phyloP scores from a whole-genome alignment of 2,113 vertebrate genomes.

The Malurus elegans region DNA sequence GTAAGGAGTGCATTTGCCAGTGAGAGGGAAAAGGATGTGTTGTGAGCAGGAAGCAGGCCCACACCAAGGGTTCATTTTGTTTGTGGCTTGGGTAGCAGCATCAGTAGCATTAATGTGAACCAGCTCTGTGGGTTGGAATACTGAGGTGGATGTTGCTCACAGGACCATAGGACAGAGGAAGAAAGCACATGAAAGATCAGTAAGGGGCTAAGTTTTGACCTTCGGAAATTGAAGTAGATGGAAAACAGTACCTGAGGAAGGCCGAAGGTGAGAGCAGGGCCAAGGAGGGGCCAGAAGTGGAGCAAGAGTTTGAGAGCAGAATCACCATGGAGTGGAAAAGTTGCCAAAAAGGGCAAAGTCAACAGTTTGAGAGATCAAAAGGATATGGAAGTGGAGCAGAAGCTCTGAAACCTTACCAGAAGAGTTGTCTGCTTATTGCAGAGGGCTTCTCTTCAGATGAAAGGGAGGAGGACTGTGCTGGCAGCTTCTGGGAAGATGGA shows the following conservation, averaged over 20 bases:
- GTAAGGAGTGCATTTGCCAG: background rate
- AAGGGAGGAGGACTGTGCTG: background rate
- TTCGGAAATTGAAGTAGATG: background rate
- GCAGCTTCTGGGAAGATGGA: background rate
- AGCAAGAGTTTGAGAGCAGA: background rate
- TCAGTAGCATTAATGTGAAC: background rate
- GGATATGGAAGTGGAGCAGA: background rate
- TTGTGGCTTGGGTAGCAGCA: background rate
- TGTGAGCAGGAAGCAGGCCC: background rate
- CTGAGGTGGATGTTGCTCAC: background rate
- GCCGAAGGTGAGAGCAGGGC: background rate
- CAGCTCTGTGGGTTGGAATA: background rate
- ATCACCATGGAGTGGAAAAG: background rate
- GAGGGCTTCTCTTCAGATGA: background rate
- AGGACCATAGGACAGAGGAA: background rate
- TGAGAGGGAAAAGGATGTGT: background rate
- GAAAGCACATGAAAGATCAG: background rate
- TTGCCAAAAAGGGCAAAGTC: background rate
- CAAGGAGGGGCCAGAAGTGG: background rate
- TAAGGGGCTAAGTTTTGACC: background rate
- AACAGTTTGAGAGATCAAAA: background rate
- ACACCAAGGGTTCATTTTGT: background rate
- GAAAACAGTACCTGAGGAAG: background rate
- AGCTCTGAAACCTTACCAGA: background rate
- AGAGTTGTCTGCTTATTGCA: background rate